phyloP scores from a whole-genome alignment of 1,140 invertebrate species.

The Papilio aristodemus region DNA sequence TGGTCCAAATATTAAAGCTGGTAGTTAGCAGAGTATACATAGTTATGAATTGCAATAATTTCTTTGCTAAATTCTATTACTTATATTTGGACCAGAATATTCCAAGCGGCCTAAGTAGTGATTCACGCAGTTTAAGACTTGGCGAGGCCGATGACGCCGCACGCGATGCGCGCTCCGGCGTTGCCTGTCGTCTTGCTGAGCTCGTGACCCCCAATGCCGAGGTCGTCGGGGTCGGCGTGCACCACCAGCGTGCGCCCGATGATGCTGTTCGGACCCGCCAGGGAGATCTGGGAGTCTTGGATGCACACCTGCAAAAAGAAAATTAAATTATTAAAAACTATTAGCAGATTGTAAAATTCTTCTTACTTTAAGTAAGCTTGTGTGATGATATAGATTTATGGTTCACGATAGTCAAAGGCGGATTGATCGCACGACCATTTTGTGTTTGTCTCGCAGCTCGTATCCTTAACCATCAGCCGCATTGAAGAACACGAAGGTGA shows the following conservation, averaged over 20 bases:
- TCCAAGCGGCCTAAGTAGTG: neutral
- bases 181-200: constrained; percentile 98
- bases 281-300: constrained; percentile 64
- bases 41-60: neutral
- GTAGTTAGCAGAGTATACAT: too few relatives aligned
- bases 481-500: too few relatives aligned
- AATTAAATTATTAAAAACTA: too few relatives aligned
- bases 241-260: constrained; percentile 94
- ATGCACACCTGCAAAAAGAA: constrained; percentile 62
- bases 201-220: constrained; percentile 96
- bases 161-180: constrained; percentile 96
- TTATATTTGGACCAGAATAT: constrained; percentile 28
- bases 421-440: too few relatives aligned
- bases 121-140: constrained; percentile 57
- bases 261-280: constrained; percentile 87
- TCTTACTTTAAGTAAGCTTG: too few relatives aligned
- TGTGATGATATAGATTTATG: too few relatives aligned
- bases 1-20: constrained; percentile 22
- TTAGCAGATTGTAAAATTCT: too few relatives aligned
- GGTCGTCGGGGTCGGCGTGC: constrained; percentile 96
- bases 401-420: too few relatives aligned
- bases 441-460: too few relatives aligned
- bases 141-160: constrained; percentile 97
- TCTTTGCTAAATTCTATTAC: neutral
- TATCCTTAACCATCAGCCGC: too few relatives aligned